Base-by-base conservation (phyloP, 2,888 invertebrate genomes). In the Euzophera pinguis region DNA sequence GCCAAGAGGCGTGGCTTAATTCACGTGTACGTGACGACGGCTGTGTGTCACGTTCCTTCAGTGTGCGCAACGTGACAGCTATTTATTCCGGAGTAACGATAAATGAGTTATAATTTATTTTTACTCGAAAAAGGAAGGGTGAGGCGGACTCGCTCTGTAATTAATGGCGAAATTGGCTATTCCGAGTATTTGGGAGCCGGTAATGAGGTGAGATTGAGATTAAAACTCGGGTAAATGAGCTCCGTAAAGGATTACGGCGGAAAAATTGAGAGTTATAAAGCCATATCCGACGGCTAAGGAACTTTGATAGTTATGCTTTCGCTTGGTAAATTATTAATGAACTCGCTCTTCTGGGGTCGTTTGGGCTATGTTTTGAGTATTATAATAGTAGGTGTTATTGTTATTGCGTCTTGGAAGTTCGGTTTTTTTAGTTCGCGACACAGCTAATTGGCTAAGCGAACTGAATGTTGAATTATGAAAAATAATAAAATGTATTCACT, bases 71-170 rank as follows among this genome's bases (percentile, higher is more conserved):
- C 81, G 83, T 85, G 81, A 83, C 79, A 75, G 75, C 78, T 78
- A 83, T 85, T 84, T 84, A 84, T 84, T 78, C 75, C 63, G 65
- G 63, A 63, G 68, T 73, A 67, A 84, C 84, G 81, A 89, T 88
- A 89, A 89, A 90, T 88, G 88, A 84, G 79, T 89, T 86, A 88
- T 84, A 86, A 90, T 89, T 89, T 88, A 88, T 89, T 90, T 89
- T 89, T 88, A 85, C 89, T 77, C 78, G 80, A 80, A 86, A 87
- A 84, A 81, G 84, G 84, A 79, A 81, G 84, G 83, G 85, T 81
- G 78, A 75, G 77, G 78, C 77, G 71, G 78, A 72, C 68, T 62
- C 62, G 66, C 58, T 67, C 71, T 67, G 84, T 87, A 89, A 88
- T 90, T 89, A 89, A 90, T 89, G 88, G 75, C 72, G 78, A 79